Evolutionary conservation across 2,888 invertebrate species (phyloP).

Genomic region (Dendrolimus houi): DNA sequence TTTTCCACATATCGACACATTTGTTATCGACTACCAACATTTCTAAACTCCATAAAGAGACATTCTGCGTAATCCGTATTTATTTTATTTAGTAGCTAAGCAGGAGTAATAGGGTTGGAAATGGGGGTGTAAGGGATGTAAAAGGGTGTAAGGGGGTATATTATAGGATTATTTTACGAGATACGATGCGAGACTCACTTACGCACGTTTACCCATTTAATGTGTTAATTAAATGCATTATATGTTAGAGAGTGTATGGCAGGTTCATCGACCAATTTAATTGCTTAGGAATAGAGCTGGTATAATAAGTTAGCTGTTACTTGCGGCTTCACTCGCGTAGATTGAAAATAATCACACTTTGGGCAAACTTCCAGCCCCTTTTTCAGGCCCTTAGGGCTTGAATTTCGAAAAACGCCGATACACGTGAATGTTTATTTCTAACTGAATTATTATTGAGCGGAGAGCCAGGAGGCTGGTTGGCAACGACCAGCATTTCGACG

Average conservation of each 20-base stretch:
- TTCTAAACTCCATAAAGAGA: constrained; percentile 27
- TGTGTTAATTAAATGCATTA: constrained; percentile 6
- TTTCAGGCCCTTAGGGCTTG: too few relatives aligned
- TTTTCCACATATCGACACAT: constrained; percentile 4
- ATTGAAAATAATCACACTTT: too few relatives aligned
- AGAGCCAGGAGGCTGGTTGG: too few relatives aligned
- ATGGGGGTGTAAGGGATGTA: constrained; percentile 19
- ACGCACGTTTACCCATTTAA: constrained; percentile 13
- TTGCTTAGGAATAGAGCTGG: too few relatives aligned
- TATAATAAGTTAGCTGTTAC: too few relatives aligned
- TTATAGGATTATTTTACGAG: constrained; percentile 24
- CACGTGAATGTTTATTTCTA: too few relatives aligned
- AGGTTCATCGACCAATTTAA: not conserved
- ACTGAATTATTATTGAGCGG: too few relatives aligned
- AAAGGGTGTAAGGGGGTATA: not conserved
- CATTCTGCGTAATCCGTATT: constrained; percentile 43
- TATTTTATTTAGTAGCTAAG: constrained; percentile 51
- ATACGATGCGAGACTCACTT: constrained; percentile 21
- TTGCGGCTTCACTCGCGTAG: too few relatives aligned
- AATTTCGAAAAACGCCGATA: too few relatives aligned
- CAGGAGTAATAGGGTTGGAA: constrained; percentile 36
- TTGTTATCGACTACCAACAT: constrained; percentile 10
- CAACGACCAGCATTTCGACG: too few relatives aligned
- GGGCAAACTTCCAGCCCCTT: too few relatives aligned
- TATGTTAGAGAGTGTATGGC: not conserved